Evolutionary conservation across 2,888 invertebrate species (phyloP).

Genomic region (Horisme vitalbata): DNA sequence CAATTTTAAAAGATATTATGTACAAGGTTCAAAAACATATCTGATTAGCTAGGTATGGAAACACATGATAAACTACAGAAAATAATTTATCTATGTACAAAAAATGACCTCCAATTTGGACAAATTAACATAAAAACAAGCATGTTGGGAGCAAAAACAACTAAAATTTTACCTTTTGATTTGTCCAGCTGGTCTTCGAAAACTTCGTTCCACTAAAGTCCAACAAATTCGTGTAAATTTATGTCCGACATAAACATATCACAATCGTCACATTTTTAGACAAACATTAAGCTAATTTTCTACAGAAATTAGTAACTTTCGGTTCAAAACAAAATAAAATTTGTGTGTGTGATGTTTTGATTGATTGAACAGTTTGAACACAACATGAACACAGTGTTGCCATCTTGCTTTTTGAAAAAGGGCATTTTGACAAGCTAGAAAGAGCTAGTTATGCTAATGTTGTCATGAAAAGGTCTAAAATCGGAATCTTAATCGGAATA

Average conservation of each 20-base stretch:
- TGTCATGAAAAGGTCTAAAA: too few relatives aligned
- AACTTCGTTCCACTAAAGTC: slow-evolving; percentile 41
- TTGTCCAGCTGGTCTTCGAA: slow-evolving; percentile 62
- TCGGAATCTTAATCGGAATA: too few relatives aligned
- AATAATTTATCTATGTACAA: slow-evolving; percentile 12
- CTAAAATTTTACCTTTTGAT: slow-evolving; percentile 42
- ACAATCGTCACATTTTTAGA: slow-evolving; percentile 7
- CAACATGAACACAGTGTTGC: too few relatives aligned
- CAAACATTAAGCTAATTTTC: too few relatives aligned
- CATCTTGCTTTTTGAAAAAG: too few relatives aligned
- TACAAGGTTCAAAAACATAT: not conserved
- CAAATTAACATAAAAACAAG: slow-evolving; percentile 27
- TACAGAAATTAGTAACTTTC: too few relatives aligned
- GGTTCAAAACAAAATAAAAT: too few relatives aligned
- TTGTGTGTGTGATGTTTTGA: too few relatives aligned
- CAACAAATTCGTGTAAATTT: slow-evolving; percentile 39
- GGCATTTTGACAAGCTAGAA: too few relatives aligned
- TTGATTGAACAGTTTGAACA: too few relatives aligned
- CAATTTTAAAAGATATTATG: too few relatives aligned
- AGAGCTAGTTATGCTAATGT: too few relatives aligned
- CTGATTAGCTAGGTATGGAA: not conserved
- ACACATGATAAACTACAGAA: not conserved
- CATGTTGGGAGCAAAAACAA: slow-evolving; percentile 37
- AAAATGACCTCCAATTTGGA: slow-evolving; percentile 23
- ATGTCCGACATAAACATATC: slow-evolving; percentile 33